Base-by-base conservation (phyloP, 2,888 invertebrate species). In the Melinopterus prodromus region DNA sequence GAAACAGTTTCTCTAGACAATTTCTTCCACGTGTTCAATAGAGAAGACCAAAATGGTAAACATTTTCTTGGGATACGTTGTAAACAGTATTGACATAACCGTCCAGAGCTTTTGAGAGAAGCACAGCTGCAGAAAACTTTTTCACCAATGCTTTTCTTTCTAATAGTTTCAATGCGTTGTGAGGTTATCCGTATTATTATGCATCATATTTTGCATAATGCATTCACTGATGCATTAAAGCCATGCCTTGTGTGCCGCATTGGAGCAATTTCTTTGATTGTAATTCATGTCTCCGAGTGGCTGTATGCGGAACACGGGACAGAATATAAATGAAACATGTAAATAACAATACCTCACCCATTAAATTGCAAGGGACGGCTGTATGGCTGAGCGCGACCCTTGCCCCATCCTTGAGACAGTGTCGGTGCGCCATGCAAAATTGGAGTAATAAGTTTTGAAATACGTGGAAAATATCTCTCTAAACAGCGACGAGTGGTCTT, bases 251-350 rank as follows among this genome's bases (percentile, higher is more conserved):
- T 53, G 53, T 7, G 53, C 53, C 53, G 53, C 53, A 53, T 53
- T 53, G 53, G 53, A 12, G 53, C 1, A 53, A 53, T 53, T 53
- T 53, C 53, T 53, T 53, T 53, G 53, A 53, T 53, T 53, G 53
- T 53, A 53, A 53, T 53, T 53, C 53, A 53, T 3, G 53, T 53
- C 53, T 4, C 53, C 7, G 7, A 53, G 12, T 12, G 53, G 53
- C 5, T 2, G 53, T 53, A 53, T 53, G 53, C 53, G 53, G 53
- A 53, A 53, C 5, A 53, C 53, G 53, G 53, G 53, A 53, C 53
- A 53, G 53, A 53, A 53, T 53, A 53, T 53, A 53, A 53, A 53
- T 53, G 53, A 53, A 53, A 53, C 53, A 53, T 53, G 53, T 53
- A 53, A 53, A 53, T 53, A 53, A 53, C 53, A 12, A 53, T 53